Evolutionary conservation across 2,797 vertebrate species (phyloP), one percentile per base, ranked within the genome.

Genomic region (Gymnopithys bicolor): DNA sequence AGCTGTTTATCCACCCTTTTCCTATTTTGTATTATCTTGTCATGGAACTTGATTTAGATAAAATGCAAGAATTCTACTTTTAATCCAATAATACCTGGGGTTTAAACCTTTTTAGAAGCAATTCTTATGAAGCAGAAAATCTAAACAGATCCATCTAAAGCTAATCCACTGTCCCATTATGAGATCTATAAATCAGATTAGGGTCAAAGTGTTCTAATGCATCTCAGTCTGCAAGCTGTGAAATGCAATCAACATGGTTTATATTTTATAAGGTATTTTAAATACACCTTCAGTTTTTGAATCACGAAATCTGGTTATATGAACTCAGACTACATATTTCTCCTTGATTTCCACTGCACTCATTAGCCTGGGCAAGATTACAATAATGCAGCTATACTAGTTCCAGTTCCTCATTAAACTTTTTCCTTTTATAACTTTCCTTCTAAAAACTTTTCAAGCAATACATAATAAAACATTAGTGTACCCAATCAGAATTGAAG

Each of bases 1-100:
- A 80, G 46, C 79, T 91, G 25, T 81, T 91, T 81, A 85, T 91
- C 83, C 85, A 46, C 2, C 4, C 30, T 71, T 77, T 86, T 63
- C 45, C 76, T 70, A 22, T 83, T 91, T 83, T 35, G 45, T 83
- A 69, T 80, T 92, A 84, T 81, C 90, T 84, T 80, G 69, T 60
- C 58, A 66, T 8, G 12, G 32, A 89, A 89, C 14, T 68, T 62
- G 43, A 84, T 90, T 87, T 84, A 84, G 74, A 82, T 82, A 90
- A 92, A 90, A 68, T 1, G 5, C 19, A 86, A 88, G 58, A 67
- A 75, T 53, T 46, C 45, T 62, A 13, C 55, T 79, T 91, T 43
- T 82, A 90, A 84, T 79, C 48, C 23, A 78, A 45, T 51, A 82
- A 93, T 81, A 39, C 5, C 56, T 10, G 15, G 8, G 39, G n/a